These are phyloP conservation scores for Aphelenchoides fujianensis DNA, from an alignment of 1,140 invertebrate species.

Conservation along the genomic window DNA sequence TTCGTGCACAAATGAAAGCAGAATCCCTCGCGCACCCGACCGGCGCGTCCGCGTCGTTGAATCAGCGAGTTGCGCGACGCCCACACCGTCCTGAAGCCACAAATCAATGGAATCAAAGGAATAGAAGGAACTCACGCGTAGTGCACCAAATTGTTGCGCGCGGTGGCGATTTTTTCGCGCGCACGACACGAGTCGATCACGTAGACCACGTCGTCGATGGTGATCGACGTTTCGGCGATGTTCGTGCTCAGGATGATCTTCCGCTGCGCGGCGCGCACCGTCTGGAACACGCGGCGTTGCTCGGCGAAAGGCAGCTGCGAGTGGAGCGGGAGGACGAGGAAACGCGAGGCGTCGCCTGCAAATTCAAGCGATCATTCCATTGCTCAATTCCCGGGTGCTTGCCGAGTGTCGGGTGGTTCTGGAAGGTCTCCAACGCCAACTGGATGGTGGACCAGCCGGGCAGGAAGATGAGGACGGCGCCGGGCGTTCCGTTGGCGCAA, in stretches of 20 bases:
- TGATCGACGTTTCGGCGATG: constrained; percentile 88
- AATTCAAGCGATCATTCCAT: no score
- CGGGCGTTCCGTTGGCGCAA: constrained; percentile 63
- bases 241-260: constrained; percentile 82
- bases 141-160: constrained; percentile 58
- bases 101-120: no score
- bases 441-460: constrained; percentile 90
- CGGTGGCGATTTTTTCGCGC: constrained; percentile 53
- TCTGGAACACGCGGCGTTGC: constrained; percentile 75
- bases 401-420: constrained; percentile 65
- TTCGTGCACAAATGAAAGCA: constrained; percentile 72
- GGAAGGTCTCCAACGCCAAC: constrained; percentile 38
- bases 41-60: constrained; percentile 71
- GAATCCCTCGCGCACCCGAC: constrained; percentile 73
- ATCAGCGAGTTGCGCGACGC: constrained; percentile 69
- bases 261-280: constrained; percentile 68
- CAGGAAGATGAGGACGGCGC: constrained; percentile 82
- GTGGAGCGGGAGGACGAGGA: constrained; percentile 55
- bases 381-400: no score
- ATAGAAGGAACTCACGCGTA: constrained; percentile 68
- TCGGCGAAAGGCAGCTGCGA: constrained; percentile 66
- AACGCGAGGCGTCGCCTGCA: constrained; percentile 33
- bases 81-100: constrained; percentile 65
- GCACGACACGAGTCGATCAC: constrained; percentile 82
- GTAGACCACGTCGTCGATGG: constrained; percentile 83